Evolutionary conservation across 2,113 vertebrate genomes (phyloP).

Genomic region (Dicentrarchus labrax): DNA sequence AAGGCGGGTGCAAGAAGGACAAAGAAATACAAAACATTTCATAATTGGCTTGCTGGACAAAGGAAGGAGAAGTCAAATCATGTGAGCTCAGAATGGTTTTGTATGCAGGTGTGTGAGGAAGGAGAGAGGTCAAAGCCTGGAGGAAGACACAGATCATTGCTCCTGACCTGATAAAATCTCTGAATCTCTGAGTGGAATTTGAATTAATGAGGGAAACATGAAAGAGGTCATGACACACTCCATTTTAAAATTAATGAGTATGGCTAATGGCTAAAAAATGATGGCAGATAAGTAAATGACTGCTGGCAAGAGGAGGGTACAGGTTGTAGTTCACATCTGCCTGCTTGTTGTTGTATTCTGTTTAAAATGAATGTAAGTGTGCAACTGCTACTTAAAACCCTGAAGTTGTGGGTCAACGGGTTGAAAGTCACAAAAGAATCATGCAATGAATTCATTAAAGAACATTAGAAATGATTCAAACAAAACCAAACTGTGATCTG

Average conservation of each 20-base stretch:
- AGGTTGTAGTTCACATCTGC: not conserved
- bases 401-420: not conserved
- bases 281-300: not conserved
- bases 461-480: not conserved
- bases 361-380: too few relatives aligned
- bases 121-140: conserved; percentile 35
- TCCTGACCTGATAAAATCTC: conserved; percentile 41
- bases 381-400: not conserved
- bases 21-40: not conserved
- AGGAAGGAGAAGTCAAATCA: conserved; percentile 20
- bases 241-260: conserved; percentile 16
- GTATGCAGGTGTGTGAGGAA: too few relatives aligned
- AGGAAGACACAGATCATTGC: conserved; percentile 47
- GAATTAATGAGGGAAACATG: conserved; percentile 46
- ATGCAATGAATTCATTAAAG: not conserved
- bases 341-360: too few relatives aligned
- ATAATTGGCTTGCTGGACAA: not conserved
- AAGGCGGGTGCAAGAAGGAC: not conserved
- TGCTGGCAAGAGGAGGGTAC: not conserved
- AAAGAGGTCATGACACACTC: conserved; percentile 27
- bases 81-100: not conserved
- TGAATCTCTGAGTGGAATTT: conserved; percentile 38
- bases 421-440: not conserved
- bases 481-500: too few relatives aligned
- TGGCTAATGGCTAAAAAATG: conserved; percentile 1